These are phyloP conservation scores for Dicranocentrus wangi DNA, from an alignment of 2,888 invertebrate genomes.

Conservation along the genomic window DNA sequence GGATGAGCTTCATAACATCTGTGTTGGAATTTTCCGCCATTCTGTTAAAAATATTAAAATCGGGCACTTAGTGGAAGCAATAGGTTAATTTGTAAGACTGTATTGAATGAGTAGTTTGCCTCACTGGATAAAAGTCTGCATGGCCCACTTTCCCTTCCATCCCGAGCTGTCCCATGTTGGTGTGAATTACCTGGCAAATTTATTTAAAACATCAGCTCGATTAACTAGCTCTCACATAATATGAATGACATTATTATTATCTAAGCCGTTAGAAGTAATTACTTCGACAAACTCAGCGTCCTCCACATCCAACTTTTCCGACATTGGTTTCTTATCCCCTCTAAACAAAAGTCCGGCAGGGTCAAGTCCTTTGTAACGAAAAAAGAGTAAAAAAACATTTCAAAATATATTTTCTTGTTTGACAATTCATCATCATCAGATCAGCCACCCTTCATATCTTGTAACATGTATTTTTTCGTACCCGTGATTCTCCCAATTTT, in stretches of 20 bases:
- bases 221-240: too few relatives aligned
- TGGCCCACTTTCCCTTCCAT: constrained; percentile 59
- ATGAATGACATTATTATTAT: too few relatives aligned
- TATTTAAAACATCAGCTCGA: too few relatives aligned
- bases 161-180: constrained; percentile 67
- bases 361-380: constrained; percentile 55
- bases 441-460: background rate
- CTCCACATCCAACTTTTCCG: constrained; percentile 58
- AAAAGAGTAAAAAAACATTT: background rate
- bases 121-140: constrained; percentile 64
- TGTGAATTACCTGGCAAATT: too few relatives aligned
- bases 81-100: background rate
- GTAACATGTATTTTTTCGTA: constrained; percentile 2
- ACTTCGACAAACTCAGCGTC: constrained; percentile 69
- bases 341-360: constrained; percentile 65
- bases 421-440: too few relatives aligned
- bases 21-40: constrained; percentile 65
- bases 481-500: constrained; percentile 68
- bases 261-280: too few relatives aligned
- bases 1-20: constrained; percentile 63
- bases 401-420: constrained; percentile 21
- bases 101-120: too few relatives aligned
- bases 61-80: background rate
- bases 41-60: constrained; percentile 25
- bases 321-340: constrained; percentile 48